Conservation (phyloP, 1,140 invertebrate species). For the Drosophila insularis region DNA sequence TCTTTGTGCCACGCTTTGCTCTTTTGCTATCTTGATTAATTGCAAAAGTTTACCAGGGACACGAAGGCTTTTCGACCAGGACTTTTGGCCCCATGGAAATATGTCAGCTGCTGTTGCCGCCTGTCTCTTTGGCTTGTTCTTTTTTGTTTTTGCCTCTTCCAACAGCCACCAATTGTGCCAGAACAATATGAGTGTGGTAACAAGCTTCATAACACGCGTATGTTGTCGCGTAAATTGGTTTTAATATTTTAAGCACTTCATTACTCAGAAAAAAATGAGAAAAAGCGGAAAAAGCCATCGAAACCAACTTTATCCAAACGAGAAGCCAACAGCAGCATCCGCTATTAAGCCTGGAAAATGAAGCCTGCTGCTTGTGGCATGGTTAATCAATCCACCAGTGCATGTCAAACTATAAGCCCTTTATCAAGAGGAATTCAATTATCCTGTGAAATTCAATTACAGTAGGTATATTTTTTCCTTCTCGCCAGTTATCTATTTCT, state of each 20-base stretch:
- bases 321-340: background rate
- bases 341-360: constrained; percentile 43
- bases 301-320: background rate
- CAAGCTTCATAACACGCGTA: constrained; percentile 75
- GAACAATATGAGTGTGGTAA: constrained; percentile 59
- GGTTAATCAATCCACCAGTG: constrained; percentile 48
- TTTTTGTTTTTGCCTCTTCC: background rate
- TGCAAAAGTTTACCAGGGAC: constrained; percentile 76
- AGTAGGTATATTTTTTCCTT: background rate
- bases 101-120: constrained; percentile 65
- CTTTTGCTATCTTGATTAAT: constrained; percentile 76
- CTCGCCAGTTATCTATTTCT: background rate
- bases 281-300: background rate
- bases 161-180: constrained; percentile 18
- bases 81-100: constrained; percentile 58
- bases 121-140: background rate
- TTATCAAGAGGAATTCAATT: background rate
- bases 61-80: constrained; percentile 40
- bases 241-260: constrained; percentile 80
- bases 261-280: constrained; percentile 38
- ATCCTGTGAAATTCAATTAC: background rate
- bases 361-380: constrained; percentile 6
- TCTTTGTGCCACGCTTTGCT: constrained; percentile 1
- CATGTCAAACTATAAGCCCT: background rate
- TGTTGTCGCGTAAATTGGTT: constrained; percentile 80